A percentile compares a stretch with the other conserved stretches of the same genome.
Evolutionary conservation across 2,888 invertebrate genomes (phyloP).

Genomic region (Brenthis hecate): DNA sequence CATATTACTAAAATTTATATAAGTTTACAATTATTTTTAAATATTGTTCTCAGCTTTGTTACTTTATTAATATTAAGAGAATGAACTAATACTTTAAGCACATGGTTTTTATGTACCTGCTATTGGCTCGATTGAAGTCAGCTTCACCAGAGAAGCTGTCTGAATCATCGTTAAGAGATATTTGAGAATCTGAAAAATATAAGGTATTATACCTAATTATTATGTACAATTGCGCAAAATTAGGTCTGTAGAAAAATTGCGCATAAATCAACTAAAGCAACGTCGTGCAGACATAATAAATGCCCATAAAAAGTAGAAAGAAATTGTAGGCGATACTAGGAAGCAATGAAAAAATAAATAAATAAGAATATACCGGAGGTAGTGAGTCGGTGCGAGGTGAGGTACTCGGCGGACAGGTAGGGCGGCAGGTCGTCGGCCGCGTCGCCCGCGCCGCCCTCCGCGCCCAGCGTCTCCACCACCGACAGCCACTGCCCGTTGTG

Average conservation of each 20-base stretch:
- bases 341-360: too few relatives aligned
- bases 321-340: too few relatives aligned
- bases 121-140: conserved; percentile 56
- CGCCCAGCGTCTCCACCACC: conserved; percentile 92
- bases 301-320: too few relatives aligned
- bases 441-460: conserved; percentile 82
- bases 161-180: conserved; percentile 78
- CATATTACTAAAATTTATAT: neutral
- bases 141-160: conserved; percentile 73
- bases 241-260: too few relatives aligned
- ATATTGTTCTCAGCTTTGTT: too few relatives aligned
- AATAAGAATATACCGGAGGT: conserved; percentile 59
- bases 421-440: conserved; percentile 85
- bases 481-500: conserved; percentile 99
- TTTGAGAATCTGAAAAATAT: conserved; percentile 74
- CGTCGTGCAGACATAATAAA: too few relatives aligned
- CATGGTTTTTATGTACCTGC: conserved; percentile 48
- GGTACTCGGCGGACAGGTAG: conserved; percentile 88
- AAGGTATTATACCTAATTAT: neutral
- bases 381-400: conserved; percentile 77
- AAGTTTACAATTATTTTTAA: too few relatives aligned
- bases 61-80: too few relatives aligned
- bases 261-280: too few relatives aligned
- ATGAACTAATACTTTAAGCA: neutral
- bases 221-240: too few relatives aligned